A percentile compares a stretch with the other conserved stretches of the same genome.
Evolutionary conservation across 2,797 vertebrate genomes (phyloP).

Genomic region (Myiotriccus ornatus): DNA sequence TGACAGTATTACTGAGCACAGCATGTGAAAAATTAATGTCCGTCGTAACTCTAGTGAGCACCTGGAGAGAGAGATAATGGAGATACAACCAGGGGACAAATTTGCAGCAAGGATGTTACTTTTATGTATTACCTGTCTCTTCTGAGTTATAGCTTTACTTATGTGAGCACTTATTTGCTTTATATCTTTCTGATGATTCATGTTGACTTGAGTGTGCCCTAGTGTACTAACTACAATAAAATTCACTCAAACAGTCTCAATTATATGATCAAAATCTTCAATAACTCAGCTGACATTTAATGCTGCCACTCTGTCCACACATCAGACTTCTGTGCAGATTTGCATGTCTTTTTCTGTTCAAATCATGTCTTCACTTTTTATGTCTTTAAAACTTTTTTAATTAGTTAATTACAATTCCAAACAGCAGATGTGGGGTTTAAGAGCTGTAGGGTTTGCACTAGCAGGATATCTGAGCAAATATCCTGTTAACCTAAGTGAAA

Average conservation of each 20-base stretch:
- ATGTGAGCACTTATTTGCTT: constrained; percentile 17
- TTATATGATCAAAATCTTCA: constrained; percentile 36
- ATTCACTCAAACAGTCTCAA: constrained; percentile 46
- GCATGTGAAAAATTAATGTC: not conserved
- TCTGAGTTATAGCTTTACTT: constrained; percentile 12
- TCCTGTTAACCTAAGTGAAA: not conserved
- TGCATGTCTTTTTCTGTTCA: not conserved
- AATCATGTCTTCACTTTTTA: not conserved
- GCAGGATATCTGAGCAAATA: constrained; percentile 5
- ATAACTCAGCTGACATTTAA: constrained; percentile 50
- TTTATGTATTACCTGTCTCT: not conserved
- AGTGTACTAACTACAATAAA: constrained; percentile 46
- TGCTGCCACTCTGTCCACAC: not conserved
- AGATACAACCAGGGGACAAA: not conserved
- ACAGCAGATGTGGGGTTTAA: not conserved
- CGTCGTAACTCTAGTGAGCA: not conserved
- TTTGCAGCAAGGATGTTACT: not conserved
- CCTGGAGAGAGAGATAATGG: not conserved
- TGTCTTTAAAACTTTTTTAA: not conserved
- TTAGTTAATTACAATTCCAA: not conserved
- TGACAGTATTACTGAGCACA: not conserved
- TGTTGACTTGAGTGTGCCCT: not conserved
- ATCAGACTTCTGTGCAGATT: not conserved
- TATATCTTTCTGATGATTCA: constrained; percentile 20
- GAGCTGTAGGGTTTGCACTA: not conserved